Evolutionary conservation across 1,140 invertebrate species (phyloP), one percentile per base, ranked within the genome.

Genomic region (Drosophila pandora): DNA sequence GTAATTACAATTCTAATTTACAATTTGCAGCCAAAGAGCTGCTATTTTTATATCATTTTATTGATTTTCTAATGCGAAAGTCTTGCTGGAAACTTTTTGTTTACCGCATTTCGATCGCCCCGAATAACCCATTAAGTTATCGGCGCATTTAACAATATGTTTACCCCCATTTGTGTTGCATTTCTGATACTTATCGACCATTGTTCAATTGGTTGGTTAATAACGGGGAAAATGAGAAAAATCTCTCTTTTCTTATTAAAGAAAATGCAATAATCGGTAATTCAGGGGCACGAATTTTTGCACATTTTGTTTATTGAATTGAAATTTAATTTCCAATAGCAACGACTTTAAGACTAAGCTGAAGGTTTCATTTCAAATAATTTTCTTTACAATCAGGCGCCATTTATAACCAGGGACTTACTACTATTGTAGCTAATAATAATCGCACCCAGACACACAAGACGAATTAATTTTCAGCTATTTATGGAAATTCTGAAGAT

Each of bases 1-100:
- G 75, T 76, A 85, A 85, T 84, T 74, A 62, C 53, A 81, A 77
- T 77, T 69, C 50, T 37, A 80, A 84, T 85, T 85, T 85, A 79
- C 77, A 84, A 84, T 84, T 63, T 82, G 62, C 77, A 77, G 73
- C 64, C 69, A 83, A 84, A 83, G 63, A 80, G 81, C 75, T 62
- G 67, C 67, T 81, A 87, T 84, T 85, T 84, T 70, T 74, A 81
- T 79, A 59, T 6, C 34, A 65, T 85, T 84, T 84, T 77, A 84
- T 84, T 65, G 81, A 85, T 84, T 80, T 67, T 61, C 67, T 81
- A 77, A 85, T 84, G 63, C 60, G 77, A 43, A 76, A 57, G 43
- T 67, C 75, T 80, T 62, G 70, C 53, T 64, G 69, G 69, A 76
- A 74, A 74, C 56, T 74, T 49, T 80, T 85, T 84, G 83, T 69